Evolutionary conservation across 2,113 vertebrate genomes (phyloP).

Genomic region (Geococcyx californianus): DNA sequence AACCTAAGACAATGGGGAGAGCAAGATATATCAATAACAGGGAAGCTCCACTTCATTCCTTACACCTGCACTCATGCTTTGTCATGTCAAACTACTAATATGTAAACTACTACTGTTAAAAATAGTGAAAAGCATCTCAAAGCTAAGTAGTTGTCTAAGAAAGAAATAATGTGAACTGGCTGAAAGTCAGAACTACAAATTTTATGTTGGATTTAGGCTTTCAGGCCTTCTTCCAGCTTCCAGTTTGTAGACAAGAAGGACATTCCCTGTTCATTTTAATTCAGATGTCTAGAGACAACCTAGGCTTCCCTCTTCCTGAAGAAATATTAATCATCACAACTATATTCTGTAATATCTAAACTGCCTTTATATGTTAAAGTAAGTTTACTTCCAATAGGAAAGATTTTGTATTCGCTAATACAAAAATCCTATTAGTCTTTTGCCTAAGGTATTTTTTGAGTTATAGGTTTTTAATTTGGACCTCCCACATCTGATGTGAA

Average conservation of each 20-base stretch:
- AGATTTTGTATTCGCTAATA: neutral
- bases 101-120: neutral
- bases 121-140: neutral
- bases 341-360: neutral
- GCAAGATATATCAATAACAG: neutral
- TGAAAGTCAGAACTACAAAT: neutral
- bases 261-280: neutral
- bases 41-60: neutral
- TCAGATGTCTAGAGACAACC: neutral
- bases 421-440: neutral
- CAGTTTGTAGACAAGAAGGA: neutral
- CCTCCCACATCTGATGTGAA: fast-evolving
- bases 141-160: neutral
- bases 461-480: neutral
- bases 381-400: neutral
- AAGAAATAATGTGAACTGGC: neutral
- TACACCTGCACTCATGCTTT: neutral
- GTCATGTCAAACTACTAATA: neutral
- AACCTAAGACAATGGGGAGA: neutral
- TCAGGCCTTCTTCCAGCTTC: neutral
- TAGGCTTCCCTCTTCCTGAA: neutral
- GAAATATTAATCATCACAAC: neutral
- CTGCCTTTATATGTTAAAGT: neutral
- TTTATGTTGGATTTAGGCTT: neutral
- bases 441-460: neutral